phyloP scores from a whole-genome alignment of 2,113 vertebrate genomes.

The Ammospiza caudacuta region DNA sequence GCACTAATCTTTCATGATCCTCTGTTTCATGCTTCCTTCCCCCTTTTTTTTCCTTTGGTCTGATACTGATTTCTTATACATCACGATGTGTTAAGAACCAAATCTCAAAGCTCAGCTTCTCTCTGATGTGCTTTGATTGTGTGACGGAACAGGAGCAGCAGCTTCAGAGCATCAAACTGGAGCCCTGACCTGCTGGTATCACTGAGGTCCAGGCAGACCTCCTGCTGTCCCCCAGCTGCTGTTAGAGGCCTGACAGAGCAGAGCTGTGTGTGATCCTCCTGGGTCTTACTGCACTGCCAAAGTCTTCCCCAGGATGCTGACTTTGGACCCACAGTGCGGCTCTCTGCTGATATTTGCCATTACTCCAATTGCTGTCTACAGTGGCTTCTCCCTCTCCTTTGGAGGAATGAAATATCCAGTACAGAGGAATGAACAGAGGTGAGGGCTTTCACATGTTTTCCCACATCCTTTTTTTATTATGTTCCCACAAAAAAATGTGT shows the following conservation, averaged over 20 bases:
- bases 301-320: background rate
- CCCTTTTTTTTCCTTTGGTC: background rate
- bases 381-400: background rate
- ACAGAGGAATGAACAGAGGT: background rate
- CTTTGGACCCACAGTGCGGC: background rate
- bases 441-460: background rate
- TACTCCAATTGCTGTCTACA: background rate
- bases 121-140: background rate
- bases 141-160: background rate
- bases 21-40: background rate
- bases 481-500: background rate
- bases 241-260: background rate
- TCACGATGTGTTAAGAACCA: background rate
- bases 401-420: background rate
- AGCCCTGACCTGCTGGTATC: background rate
- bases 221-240: background rate
- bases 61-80: background rate
- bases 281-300: background rate
- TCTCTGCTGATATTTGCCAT: background rate
- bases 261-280: background rate
- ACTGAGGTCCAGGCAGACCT: background rate
- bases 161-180: background rate
- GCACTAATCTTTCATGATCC: background rate
- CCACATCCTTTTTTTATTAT: background rate
- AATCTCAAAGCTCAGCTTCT: background rate